These are phyloP conservation scores for Oxyruncus cristatus DNA, from an alignment of 2,113 vertebrate species.

Conservation along the genomic window DNA sequence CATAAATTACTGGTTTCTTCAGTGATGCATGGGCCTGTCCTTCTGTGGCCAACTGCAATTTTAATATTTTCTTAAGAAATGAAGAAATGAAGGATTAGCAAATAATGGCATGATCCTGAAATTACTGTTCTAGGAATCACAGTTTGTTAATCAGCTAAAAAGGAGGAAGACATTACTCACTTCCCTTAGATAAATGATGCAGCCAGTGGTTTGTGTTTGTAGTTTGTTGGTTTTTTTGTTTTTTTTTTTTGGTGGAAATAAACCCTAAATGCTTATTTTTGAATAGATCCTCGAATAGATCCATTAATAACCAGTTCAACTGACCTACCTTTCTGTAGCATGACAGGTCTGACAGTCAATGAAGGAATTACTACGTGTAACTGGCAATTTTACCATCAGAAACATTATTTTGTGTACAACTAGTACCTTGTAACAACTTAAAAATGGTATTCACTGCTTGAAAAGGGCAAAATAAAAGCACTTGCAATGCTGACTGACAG, in stretches of 20 bases:
- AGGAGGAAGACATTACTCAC: conserved; percentile 6
- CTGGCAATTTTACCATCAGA: conserved; percentile 44
- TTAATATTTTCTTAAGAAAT: conserved; percentile 37
- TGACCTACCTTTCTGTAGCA: conserved; percentile 3
- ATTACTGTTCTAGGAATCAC: conserved; percentile 27
- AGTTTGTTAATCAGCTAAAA: conserved; percentile 35
- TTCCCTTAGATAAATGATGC: background rate
- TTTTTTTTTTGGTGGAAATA: background rate
- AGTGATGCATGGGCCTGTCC: background rate
- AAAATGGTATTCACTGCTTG: background rate
- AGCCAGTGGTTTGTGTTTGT: background rate
- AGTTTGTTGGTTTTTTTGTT: background rate
- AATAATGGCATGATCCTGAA: conserved; percentile 41
- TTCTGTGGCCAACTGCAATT: conserved; percentile 1
- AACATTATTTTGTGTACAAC: background rate
- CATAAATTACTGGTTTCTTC: conserved; percentile 60
- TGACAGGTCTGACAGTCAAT: conserved; percentile 24
- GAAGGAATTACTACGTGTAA: background rate
- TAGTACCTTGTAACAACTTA: background rate
- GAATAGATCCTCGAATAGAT: background rate
- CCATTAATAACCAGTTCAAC: background rate
- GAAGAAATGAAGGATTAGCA: conserved; percentile 54
- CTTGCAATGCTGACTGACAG: background rate
- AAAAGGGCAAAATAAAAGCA: background rate
- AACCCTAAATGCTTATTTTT: conserved; percentile 28